Evolutionary conservation across 2,113 vertebrate genomes (phyloP).

Genomic region (Rhabdomys dilectus): DNA sequence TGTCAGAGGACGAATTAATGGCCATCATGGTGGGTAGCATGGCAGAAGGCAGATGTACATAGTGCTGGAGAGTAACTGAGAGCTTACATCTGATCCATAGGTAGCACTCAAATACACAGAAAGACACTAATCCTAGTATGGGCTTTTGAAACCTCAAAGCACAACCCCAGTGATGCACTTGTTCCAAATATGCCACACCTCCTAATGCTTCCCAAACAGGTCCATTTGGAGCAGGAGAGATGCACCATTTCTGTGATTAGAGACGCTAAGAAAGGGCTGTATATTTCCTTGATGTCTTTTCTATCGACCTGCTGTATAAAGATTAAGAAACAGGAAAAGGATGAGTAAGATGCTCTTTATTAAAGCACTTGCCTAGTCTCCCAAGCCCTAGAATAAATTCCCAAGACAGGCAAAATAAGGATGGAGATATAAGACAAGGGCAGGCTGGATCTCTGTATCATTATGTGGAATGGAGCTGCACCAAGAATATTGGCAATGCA

Average conservation of each 20-base stretch:
- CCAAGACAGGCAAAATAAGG: not conserved
- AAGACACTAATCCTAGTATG: not conserved
- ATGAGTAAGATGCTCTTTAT: not conserved
- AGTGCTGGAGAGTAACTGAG: not conserved
- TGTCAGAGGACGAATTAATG: not conserved
- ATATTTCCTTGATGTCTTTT: not conserved
- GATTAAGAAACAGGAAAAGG: not conserved
- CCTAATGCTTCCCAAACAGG: not conserved
- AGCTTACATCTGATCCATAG: not conserved
- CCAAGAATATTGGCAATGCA: not conserved
- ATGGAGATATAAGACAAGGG: not conserved
- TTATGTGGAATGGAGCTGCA: not conserved
- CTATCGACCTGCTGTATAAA: not conserved
- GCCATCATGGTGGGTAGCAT: not conserved
- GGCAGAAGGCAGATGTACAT: not conserved
- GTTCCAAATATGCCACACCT: not conserved
- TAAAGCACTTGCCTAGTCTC: not conserved
- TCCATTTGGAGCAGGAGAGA: not conserved
- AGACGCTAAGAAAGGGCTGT: not conserved
- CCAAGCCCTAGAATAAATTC: not conserved
- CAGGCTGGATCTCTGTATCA: too few species aligned
- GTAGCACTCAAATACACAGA: not conserved
- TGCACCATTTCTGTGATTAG: not conserved
- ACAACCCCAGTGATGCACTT: too few species aligned
- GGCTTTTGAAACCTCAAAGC: not conserved